Percentiles rank a stretch among this genome's conserved stretches.
Conservation (phyloP, 2,797 vertebrate species). For the Lycodopsis pacificus region DNA sequence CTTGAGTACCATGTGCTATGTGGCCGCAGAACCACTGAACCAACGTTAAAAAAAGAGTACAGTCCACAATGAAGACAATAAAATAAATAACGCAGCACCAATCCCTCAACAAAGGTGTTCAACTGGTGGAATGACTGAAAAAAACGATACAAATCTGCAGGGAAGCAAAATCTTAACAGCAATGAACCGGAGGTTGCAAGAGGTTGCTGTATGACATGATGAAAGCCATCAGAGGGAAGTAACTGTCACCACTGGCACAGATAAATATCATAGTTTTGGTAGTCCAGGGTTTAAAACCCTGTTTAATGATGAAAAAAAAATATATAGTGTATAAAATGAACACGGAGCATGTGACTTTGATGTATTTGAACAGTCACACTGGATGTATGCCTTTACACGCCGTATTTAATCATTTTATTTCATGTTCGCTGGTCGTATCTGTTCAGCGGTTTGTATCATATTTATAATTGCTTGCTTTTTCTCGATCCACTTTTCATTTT, state of each 20-base stretch:
- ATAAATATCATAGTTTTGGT: neutral
- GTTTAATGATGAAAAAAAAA: neutral
- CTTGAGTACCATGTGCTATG: neutral
- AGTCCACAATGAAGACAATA: neutral
- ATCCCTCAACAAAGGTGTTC: neutral
- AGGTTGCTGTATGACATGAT: neutral
- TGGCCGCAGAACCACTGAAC: constrained; percentile 13
- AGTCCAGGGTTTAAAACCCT: neutral
- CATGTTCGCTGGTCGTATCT: neutral
- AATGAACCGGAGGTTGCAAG: neutral
- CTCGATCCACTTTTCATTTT: neutral
- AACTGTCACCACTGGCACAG: neutral
- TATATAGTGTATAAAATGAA: neutral
- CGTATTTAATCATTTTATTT: neutral
- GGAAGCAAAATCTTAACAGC: neutral
- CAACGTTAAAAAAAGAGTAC: neutral
- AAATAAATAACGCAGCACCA: neutral
- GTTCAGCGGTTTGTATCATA: neutral
- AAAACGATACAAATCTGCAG: neutral
- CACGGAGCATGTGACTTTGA: neutral
- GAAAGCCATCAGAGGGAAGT: neutral
- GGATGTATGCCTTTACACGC: neutral
- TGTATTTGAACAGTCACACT: neutral
- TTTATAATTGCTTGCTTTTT: neutral
- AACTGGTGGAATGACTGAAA: too few species aligned